Percentiles rank a stretch among this genome's conserved stretches.
phyloP scores from a whole-genome alignment of 1,140 invertebrate species.

The Psix sp. region DNA sequence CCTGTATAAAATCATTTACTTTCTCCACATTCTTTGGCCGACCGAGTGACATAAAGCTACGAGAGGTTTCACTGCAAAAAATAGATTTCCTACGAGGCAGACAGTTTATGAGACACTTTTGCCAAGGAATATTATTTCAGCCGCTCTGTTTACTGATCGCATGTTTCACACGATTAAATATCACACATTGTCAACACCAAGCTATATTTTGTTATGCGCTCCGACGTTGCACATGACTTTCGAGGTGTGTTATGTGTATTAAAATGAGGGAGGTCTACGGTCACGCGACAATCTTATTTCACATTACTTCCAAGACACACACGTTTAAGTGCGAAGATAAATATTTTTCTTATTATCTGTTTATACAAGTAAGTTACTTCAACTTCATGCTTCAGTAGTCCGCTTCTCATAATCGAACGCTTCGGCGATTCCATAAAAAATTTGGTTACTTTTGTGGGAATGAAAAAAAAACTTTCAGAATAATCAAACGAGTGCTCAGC shows the following conservation, averaged over 20 bases:
- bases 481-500: background rate
- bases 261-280: constrained; percentile 36
- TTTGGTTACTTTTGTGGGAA: too few relatives aligned
- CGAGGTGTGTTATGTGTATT: constrained; percentile 27
- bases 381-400: constrained; percentile 24
- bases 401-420: constrained; percentile 1
- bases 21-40: too few relatives aligned
- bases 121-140: constrained; percentile 40
- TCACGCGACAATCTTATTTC: constrained; percentile 51
- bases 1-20: too few relatives aligned
- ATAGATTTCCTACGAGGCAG: constrained; percentile 17
- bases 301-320: constrained; percentile 20
- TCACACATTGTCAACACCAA: constrained; percentile 28
- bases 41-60: constrained; percentile 19
- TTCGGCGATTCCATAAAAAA: constrained; percentile 8
- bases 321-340: constrained; percentile 23
- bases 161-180: constrained; percentile 52
- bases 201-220: constrained; percentile 40
- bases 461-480: background rate
- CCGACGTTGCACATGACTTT: constrained; percentile 37
- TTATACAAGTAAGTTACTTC: too few relatives aligned
- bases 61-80: constrained; percentile 8
- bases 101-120: constrained; percentile 45
- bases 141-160: constrained; percentile 41
- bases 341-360: constrained; percentile 18